Evolutionary conservation across 2,888 invertebrate genomes (phyloP).

Genomic region (Orthosia gracilis): DNA sequence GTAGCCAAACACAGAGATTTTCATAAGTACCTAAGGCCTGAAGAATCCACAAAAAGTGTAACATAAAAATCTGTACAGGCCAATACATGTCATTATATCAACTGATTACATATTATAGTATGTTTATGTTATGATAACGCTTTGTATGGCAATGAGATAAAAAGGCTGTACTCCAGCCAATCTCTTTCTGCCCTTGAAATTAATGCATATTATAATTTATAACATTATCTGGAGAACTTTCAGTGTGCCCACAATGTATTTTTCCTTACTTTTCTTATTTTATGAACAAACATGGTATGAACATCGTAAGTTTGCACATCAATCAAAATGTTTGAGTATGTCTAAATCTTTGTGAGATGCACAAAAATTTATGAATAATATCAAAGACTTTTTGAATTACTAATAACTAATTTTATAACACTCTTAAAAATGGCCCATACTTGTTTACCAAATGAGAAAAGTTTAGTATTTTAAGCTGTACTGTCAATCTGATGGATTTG

Average conservation of each 20-base stretch:
- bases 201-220: not conserved
- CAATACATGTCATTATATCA: conserved; percentile 17
- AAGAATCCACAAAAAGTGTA: no score
- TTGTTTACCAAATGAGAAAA: not conserved
- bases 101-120: conserved; percentile 22
- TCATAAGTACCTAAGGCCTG: no score
- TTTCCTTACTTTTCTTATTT: conserved; percentile 1
- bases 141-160: conserved; percentile 36
- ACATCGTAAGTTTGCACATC: conserved; percentile 23
- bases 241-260: not conserved
- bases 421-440: not conserved
- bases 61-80: not conserved
- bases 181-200: conserved; percentile 22
- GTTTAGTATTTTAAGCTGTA: no score
- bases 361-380: not conserved
- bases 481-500: no score
- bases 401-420: not conserved
- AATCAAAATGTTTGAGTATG: conserved; percentile 33
- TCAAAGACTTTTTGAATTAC: not conserved
- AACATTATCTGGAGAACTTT: conserved; percentile 9
- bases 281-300: conserved; percentile 7
- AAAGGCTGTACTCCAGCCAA: conserved; percentile 7
- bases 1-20: no score
- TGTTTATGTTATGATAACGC: conserved; percentile 38
- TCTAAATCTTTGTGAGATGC: conserved; percentile 9